phyloP scores from a whole-genome alignment of 2,888 invertebrate species.

The Alcis repandata region DNA sequence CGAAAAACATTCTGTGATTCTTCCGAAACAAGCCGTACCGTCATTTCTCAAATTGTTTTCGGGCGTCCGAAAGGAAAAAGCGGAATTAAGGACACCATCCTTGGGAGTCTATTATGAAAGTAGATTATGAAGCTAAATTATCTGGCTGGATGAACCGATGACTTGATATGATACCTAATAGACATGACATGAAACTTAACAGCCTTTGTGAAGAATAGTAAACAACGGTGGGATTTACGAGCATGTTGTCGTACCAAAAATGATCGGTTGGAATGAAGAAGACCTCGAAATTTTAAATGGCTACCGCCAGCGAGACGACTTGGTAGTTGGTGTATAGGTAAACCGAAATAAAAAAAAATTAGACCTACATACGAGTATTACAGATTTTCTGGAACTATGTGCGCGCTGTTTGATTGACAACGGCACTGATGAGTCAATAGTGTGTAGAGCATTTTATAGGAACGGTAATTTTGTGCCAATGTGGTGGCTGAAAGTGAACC shows the following conservation, averaged over 20 bases:
- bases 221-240: no score
- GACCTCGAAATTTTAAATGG: no score
- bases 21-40: neutral
- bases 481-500: neutral
- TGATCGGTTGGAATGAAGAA: no score
- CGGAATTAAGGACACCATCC: neutral
- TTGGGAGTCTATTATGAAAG: slow-evolving; percentile 2
- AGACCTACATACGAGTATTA: no score
- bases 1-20: no score
- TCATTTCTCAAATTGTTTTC: neutral
- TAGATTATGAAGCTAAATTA: slow-evolving; percentile 5
- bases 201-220: no score
- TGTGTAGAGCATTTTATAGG: neutral
- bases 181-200: neutral
- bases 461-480: neutral
- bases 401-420: neutral
- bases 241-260: no score
- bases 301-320: no score
- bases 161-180: neutral
- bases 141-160: neutral
- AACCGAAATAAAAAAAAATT: no score
- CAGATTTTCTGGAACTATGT: no score
- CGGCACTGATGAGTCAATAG: neutral
- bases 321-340: no score
- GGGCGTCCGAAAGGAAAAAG: neutral